These are phyloP conservation scores for Aphelenchoides avenae DNA, from an alignment of 1,140 invertebrate genomes.

Conservation along the genomic window DNA sequence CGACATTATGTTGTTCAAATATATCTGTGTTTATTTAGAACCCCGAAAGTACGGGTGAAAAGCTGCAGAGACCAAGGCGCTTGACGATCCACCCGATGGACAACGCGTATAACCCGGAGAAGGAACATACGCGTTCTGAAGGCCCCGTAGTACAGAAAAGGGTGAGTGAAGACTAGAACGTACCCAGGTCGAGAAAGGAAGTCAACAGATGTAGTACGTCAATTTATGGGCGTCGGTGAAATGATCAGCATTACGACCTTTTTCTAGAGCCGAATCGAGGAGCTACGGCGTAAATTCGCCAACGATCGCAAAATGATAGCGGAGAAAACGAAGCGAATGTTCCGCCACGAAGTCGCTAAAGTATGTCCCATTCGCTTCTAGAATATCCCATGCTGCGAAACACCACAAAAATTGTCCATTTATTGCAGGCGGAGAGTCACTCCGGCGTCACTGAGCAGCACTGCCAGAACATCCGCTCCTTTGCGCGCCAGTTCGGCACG, in stretches of 20 bases:
- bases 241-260: not conserved
- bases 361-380: too few species aligned
- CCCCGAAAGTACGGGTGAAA: too few species aligned
- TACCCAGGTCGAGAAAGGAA: not conserved
- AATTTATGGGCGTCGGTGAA: not conserved
- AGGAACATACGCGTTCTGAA: too few species aligned
- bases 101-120: too few species aligned
- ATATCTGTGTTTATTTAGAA: too few species aligned
- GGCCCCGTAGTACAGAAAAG: too few species aligned
- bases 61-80: too few species aligned
- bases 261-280: conserved; percentile 8
- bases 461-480: conserved; percentile 13
- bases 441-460: conserved; percentile 1
- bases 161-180: too few species aligned
- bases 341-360: not conserved
- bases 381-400: too few species aligned
- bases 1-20: too few species aligned
- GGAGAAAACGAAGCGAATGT: not conserved
- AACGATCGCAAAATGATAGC: conserved; percentile 4
- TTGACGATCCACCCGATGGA: too few species aligned
- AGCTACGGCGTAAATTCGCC: conserved; percentile 9
- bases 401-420: too few species aligned
- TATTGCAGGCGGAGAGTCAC: not conserved
- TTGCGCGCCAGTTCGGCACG: conserved; percentile 7
- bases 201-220: not conserved